These are phyloP conservation scores for Macaria liturata DNA, from an alignment of 2,888 invertebrate genomes.

Conservation along the genomic window DNA sequence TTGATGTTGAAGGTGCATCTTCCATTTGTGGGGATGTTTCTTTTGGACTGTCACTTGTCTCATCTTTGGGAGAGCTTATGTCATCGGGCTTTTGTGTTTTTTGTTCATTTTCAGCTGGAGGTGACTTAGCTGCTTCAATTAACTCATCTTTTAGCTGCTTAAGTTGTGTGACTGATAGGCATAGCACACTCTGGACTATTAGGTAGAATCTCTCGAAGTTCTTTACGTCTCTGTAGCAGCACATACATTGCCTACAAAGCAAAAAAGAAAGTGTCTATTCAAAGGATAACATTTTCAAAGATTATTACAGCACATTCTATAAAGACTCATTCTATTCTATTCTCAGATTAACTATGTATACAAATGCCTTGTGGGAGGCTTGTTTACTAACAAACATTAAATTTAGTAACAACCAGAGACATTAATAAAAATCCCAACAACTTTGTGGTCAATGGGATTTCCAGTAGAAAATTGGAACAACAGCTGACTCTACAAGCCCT, in stretches of 20 bases:
- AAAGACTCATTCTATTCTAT: too few species aligned
- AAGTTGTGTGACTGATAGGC: conserved; percentile 91
- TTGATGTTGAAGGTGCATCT: conserved; percentile 46
- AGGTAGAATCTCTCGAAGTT: conserved; percentile 96
- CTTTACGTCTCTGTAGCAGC: conserved; percentile 95
- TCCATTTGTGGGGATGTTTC: conserved; percentile 48
- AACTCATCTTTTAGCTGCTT: conserved; percentile 87
- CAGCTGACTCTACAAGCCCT: conserved; percentile 3
- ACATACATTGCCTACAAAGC: conserved; percentile 93
- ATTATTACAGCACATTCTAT: too few species aligned
- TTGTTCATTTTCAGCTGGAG: conserved; percentile 53
- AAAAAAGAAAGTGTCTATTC: neutral
- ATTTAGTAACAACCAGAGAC: too few species aligned
- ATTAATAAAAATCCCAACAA: too few species aligned
- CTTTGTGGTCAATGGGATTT: neutral
- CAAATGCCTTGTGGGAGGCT: too few species aligned
- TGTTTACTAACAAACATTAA: too few species aligned
- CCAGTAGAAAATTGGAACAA: neutral
- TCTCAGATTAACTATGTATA: too few species aligned
- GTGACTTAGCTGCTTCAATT: conserved; percentile 62
- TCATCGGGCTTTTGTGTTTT: conserved; percentile 53
- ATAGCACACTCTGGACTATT: conserved; percentile 93
- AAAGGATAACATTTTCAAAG: too few species aligned
- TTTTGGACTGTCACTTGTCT: conserved; percentile 44
- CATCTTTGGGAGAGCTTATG: conserved; percentile 40